Conservation (phyloP, 2,113 vertebrate species). For the Calidris pugnax region DNA sequence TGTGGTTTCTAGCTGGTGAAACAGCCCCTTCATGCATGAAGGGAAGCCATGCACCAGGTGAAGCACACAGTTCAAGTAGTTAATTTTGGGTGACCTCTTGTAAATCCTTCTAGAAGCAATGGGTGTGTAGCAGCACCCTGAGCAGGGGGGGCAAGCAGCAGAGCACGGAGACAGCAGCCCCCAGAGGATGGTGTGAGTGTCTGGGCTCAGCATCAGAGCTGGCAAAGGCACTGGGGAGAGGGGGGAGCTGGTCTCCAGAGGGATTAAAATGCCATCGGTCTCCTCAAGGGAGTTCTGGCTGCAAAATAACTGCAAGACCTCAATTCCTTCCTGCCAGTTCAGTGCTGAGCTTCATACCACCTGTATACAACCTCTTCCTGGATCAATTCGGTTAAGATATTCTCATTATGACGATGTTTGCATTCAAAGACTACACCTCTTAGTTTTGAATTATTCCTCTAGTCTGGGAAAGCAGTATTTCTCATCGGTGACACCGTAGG, state of each 20-base stretch:
- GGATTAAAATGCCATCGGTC: neutral
- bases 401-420: neutral
- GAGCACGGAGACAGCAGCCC: neutral
- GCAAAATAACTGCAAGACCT: neutral
- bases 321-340: neutral
- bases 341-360: neutral
- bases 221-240: neutral
- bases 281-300: neutral
- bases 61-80: neutral
- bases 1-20: neutral
- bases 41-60: neutral
- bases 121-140: neutral
- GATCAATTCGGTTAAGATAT: accelerated
- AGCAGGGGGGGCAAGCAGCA: neutral
- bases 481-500: neutral
- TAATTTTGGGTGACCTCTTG: neutral
- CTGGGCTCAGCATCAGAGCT: neutral
- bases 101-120: neutral
- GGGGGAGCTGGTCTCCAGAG: neutral
- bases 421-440: neutral
- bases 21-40: neutral
- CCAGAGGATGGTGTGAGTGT: accelerated
- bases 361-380: neutral
- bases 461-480: neutral
- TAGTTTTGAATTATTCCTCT: neutral